phyloP scores from a whole-genome alignment of 2,113 vertebrate species.

The Stegastes partitus region DNA sequence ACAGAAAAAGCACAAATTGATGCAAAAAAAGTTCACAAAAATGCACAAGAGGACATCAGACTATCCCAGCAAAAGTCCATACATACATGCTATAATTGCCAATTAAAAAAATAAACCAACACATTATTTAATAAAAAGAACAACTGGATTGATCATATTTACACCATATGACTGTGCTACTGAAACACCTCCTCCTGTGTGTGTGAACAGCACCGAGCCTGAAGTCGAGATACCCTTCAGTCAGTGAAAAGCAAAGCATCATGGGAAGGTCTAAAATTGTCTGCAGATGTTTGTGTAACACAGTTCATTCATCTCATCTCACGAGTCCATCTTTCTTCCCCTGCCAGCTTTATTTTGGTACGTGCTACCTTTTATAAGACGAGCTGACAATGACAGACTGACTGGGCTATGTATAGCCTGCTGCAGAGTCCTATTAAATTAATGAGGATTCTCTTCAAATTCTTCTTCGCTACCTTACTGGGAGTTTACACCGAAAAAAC shows the following conservation, averaged over 20 bases:
- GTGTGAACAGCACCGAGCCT: neutral
- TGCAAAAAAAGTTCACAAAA: no score
- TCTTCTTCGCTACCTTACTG: conserved; percentile 3
- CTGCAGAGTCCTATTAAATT: conserved; percentile 39
- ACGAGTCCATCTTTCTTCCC: conserved; percentile 21
- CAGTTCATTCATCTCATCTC: conserved; percentile 15
- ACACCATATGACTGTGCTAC: neutral
- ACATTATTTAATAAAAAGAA: no score
- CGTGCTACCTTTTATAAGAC: conserved; percentile 44
- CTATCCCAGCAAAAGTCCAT: no score
- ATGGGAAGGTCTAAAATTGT: conserved; percentile 14
- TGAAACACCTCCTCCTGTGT: neutral
- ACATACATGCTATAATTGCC: neutral
- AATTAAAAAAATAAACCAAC: neutral
- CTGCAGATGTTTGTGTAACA: conserved; percentile 21
- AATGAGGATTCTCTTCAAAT: conserved; percentile 23
- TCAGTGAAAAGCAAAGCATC: neutral
- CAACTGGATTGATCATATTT: neutral
- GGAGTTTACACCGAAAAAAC: neutral
- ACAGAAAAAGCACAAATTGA: no score
- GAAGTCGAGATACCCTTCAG: neutral
- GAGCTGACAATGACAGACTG: conserved; percentile 57
- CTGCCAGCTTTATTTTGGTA: conserved; percentile 54
- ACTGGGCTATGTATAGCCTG: conserved; percentile 54
- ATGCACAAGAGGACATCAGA: no score